These are phyloP conservation scores for Tachysurus vachellii DNA, from an alignment of 2,113 vertebrate genomes.

Conservation along the genomic window DNA sequence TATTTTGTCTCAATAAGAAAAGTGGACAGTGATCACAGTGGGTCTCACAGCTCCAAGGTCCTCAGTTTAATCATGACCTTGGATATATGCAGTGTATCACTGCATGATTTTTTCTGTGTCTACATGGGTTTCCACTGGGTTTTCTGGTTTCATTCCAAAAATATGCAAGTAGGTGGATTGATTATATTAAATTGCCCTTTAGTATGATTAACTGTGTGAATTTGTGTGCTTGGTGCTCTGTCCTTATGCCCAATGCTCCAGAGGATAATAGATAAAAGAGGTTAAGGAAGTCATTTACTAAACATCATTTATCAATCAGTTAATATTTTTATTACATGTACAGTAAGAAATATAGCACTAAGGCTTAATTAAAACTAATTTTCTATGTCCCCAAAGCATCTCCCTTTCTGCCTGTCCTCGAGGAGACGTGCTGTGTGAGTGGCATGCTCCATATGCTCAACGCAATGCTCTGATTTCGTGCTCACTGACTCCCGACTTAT, in stretches of 20 bases:
- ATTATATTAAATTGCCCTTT: not conserved
- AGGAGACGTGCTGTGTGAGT: constrained; percentile 18
- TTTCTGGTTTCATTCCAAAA: not conserved
- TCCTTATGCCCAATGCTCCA: not conserved
- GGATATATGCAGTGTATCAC: not conserved
- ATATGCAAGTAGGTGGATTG: not conserved
- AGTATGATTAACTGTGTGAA: not conserved
- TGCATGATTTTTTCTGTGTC: not conserved
- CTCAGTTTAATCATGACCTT: not conserved
- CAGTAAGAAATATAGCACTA: not conserved
- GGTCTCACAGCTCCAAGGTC: not conserved
- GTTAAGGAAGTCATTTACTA: not conserved
- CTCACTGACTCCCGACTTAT: constrained; percentile 58
- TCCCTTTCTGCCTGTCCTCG: not conserved
- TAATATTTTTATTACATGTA: not conserved
- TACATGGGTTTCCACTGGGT: not conserved
- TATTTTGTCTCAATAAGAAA: not conserved
- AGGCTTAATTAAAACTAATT: constrained; percentile 31
- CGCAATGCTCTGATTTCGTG: constrained; percentile 55
- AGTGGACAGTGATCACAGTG: not conserved
- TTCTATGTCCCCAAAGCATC: constrained; percentile 6
- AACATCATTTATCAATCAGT: not conserved
- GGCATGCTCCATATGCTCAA: constrained; percentile 45
- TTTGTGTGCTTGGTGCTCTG: not conserved
- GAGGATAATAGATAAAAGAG: not conserved